Percentiles rank a stretch among this genome's conserved stretches.
phyloP scores from a whole-genome alignment of 2,888 invertebrate species.

The Pterobdella sp. region DNA sequence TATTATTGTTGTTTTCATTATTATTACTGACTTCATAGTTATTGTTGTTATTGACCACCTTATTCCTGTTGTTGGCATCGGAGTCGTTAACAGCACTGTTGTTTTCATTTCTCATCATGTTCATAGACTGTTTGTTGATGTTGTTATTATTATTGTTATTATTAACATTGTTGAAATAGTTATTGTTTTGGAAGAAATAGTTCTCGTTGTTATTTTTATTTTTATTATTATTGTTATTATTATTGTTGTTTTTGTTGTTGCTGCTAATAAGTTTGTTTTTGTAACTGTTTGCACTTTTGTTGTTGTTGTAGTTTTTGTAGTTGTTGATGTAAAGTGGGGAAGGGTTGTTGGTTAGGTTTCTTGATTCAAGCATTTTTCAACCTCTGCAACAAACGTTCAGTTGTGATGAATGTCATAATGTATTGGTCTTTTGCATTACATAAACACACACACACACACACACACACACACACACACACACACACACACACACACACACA shows the following conservation, averaged over 20 bases:
- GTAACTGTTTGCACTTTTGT: background rate
- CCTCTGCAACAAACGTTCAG: too few relatives aligned
- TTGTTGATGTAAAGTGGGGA: too few relatives aligned
- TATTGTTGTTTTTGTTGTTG: background rate
- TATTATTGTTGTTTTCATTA: background rate
- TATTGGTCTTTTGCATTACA: too few relatives aligned
- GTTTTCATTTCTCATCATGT: background rate
- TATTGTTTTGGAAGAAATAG: background rate
- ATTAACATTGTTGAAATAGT: background rate
- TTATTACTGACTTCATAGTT: background rate
- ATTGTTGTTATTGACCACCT: background rate
- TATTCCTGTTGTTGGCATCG: background rate
- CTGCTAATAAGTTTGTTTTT: background rate
- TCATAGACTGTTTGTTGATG: background rate
- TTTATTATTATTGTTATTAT: background rate
- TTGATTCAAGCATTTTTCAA: too few relatives aligned
- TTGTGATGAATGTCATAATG: too few relatives aligned
- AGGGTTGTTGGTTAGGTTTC: too few relatives aligned
- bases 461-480: too few relatives aligned
- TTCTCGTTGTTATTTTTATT: background rate
- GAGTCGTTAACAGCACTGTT: background rate
- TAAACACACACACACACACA: too few relatives aligned
- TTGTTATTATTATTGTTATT: background rate
- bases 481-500: too few relatives aligned
- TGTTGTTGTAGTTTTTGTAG: constrained; percentile 9